These are phyloP conservation scores for Crioceris asparagi DNA, from an alignment of 2,888 invertebrate genomes.

Conservation along the genomic window DNA sequence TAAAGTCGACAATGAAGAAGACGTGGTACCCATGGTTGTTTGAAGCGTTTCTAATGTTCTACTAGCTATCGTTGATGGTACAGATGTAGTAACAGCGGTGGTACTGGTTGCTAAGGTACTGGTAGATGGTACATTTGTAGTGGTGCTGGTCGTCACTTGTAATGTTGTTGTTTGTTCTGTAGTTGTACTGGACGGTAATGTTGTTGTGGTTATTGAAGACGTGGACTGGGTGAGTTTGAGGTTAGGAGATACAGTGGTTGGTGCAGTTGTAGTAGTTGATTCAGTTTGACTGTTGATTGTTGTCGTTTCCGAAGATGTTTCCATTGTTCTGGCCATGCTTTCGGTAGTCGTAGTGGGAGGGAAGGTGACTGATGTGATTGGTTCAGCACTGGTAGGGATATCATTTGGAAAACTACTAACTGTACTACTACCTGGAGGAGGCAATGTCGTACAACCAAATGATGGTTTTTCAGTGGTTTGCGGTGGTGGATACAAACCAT, in stretches of 20 bases:
- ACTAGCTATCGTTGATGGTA: conserved; percentile 4
- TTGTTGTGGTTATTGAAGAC: conserved; percentile 3
- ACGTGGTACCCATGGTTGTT: conserved; percentile 7
- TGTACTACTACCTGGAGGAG: not conserved
- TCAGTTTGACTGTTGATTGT: conserved; percentile 1
- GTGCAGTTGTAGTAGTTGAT: conserved; percentile 15
- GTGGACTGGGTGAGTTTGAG: conserved; percentile 3
- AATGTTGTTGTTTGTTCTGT: conserved; percentile 6
- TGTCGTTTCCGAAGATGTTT: not conserved
- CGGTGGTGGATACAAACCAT: conserved; percentile 30
- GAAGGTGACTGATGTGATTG: not conserved
- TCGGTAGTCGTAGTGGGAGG: not conserved
- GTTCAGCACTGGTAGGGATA: not conserved
- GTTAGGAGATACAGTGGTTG: conserved; percentile 8
- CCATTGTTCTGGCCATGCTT: not conserved
- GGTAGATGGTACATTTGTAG: conserved; percentile 10
- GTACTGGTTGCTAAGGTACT: conserved; percentile 5
- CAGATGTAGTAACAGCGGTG: conserved; percentile 6
- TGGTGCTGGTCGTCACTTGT: conserved; percentile 8
- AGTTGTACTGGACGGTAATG: conserved; percentile 8
- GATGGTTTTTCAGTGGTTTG: conserved; percentile 22
- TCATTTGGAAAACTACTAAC: not conserved
- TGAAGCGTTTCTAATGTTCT: conserved; percentile 1
- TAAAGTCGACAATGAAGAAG: conserved; percentile 7
- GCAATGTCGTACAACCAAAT: not conserved